These are phyloP conservation scores for Hydropsyche tenuis DNA, from an alignment of 1,140 invertebrate genomes.

Conservation along the genomic window DNA sequence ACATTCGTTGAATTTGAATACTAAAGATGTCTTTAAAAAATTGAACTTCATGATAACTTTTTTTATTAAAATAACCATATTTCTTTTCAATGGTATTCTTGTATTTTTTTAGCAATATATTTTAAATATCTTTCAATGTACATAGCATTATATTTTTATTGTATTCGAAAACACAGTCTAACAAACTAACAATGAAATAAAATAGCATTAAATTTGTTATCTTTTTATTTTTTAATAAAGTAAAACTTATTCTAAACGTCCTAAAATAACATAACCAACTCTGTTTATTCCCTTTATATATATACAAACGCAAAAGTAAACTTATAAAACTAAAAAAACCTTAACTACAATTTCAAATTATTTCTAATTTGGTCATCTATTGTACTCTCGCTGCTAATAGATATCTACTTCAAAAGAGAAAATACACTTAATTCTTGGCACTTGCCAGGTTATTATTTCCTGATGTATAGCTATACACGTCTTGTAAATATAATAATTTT, in stretches of 20 bases:
- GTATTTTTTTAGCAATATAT: no score
- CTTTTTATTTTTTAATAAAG: constrained; percentile 47
- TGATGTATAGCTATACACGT: not conserved
- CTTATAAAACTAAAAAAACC: constrained; percentile 29
- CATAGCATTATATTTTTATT: no score
- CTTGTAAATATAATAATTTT: not conserved
- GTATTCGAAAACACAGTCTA: no score
- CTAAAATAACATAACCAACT: constrained; percentile 2
- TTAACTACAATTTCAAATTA: constrained; percentile 21
- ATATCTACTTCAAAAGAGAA: constrained; percentile 25
- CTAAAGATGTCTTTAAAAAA: no score
- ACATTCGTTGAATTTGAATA: no score
- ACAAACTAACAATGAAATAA: constrained; percentile 21
- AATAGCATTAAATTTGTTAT: constrained; percentile 6
- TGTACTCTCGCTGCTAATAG: constrained; percentile 43
- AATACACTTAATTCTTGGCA: constrained; percentile 10
- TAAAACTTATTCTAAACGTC: constrained; percentile 46
- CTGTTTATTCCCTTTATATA: not conserved
- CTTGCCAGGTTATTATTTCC: constrained; percentile 17
- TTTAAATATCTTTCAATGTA: no score
- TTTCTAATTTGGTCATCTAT: constrained; percentile 47
- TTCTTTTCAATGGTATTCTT: no score
- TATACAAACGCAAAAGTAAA: constrained; percentile 9
- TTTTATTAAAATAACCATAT: no score
- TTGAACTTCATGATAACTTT: no score